phyloP scores from a whole-genome alignment of 1,140 invertebrate species.

The Tetragnatha versicolor region DNA sequence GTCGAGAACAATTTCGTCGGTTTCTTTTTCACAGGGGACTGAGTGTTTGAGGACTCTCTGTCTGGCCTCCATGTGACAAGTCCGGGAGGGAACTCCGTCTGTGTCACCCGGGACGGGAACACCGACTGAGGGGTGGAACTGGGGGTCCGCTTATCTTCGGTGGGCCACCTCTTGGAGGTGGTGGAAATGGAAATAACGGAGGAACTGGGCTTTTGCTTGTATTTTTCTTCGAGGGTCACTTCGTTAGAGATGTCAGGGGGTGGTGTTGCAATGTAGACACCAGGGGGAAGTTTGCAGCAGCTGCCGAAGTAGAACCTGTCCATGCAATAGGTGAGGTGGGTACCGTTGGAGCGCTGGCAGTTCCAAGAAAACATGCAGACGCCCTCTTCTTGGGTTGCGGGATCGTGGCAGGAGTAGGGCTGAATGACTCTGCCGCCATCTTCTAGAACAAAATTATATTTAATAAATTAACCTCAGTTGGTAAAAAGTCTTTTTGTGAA shows the following conservation, averaged over 20 bases:
- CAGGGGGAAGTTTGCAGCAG: constrained; percentile 71
- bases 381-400: constrained; percentile 65
- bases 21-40: constrained; percentile 11
- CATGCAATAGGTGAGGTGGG: constrained; percentile 88
- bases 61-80: constrained; percentile 41
- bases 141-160: not conserved
- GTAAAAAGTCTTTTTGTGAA: too few relatives aligned
- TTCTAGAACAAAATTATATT: constrained; percentile 5
- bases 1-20: constrained; percentile 41
- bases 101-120: not conserved
- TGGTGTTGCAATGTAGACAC: constrained; percentile 37
- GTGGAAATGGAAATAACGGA: not conserved
- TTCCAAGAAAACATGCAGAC: constrained; percentile 94
- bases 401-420: constrained; percentile 46
- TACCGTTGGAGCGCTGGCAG: constrained; percentile 88
- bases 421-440: constrained; percentile 52
- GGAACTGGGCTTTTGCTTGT: constrained; percentile 6
- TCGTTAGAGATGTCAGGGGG: constrained; percentile 9
- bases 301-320: constrained; percentile 91
- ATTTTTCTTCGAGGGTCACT: constrained; percentile 18
- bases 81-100: constrained; percentile 40
- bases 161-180: not conserved
- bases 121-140: not conserved
- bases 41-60: not conserved
- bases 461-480: too few relatives aligned